Conservation (phyloP, 1,140 invertebrate genomes). For the Drosophila orosa region DNA sequence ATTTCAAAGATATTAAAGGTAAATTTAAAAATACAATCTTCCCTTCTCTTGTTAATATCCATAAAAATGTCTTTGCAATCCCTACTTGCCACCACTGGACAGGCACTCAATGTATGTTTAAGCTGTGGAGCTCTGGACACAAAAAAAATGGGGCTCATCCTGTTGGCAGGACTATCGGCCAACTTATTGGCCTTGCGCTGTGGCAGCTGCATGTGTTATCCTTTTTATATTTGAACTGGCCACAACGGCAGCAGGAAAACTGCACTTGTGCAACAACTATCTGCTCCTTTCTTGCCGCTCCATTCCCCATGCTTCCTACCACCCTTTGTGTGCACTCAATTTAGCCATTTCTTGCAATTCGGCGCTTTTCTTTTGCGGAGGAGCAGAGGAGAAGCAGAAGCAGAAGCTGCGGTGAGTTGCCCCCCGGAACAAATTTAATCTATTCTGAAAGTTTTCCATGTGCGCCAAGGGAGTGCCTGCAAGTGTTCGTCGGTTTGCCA, state of each 20-base stretch:
- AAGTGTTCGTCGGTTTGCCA: constrained; percentile 24
- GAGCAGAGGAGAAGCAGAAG: background rate
- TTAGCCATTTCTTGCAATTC: constrained; percentile 65
- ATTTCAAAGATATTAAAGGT: too few relatives aligned
- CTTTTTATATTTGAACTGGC: constrained; percentile 53
- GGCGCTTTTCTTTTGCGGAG: constrained; percentile 44
- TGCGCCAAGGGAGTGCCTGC: constrained; percentile 45
- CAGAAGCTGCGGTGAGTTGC: constrained; percentile 19
- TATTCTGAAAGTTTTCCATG: constrained; percentile 63
- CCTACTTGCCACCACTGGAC: constrained; percentile 3
- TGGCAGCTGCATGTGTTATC: constrained; percentile 46
- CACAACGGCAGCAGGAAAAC: constrained; percentile 40
- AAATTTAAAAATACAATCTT: background rate
- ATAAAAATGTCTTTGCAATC: background rate
- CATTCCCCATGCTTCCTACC: too few relatives aligned
- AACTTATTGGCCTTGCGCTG: constrained; percentile 39
- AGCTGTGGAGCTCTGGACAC: constrained; percentile 11
- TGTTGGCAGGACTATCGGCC: constrained; percentile 31
- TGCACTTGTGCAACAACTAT: constrained; percentile 58
- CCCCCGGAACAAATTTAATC: constrained; percentile 59
- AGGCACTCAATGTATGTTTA: background rate
- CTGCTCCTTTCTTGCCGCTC: background rate
- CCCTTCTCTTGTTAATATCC: background rate
- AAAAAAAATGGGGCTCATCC: constrained; percentile 26
- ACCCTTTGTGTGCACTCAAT: constrained; percentile 66